Evolutionary conservation across 2,113 vertebrate genomes (phyloP).

Genomic region (Tragelaphus imberbis): DNA sequence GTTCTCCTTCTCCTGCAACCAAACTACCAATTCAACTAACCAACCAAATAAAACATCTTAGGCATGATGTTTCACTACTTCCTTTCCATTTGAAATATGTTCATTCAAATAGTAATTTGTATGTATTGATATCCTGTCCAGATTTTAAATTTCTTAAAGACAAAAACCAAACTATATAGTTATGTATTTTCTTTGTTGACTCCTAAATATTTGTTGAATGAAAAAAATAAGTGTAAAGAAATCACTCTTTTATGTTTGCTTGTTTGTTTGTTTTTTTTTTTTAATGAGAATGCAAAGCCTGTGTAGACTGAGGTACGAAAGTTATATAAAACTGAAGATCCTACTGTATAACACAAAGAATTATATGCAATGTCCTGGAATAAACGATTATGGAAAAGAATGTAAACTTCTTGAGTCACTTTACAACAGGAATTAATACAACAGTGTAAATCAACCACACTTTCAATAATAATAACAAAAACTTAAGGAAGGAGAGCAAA

Average conservation of each 20-base stretch:
- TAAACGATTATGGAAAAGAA: neutral
- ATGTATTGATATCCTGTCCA: neutral
- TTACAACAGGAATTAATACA: too few relatives aligned
- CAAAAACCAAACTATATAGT: neutral
- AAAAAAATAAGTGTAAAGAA: neutral
- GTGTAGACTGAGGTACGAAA: neutral
- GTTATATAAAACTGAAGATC: neutral
- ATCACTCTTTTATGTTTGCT: neutral
- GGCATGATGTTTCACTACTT: neutral
- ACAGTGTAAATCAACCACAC: too few relatives aligned
- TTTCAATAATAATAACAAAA: neutral
- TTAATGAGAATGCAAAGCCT: neutral
- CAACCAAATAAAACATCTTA: neutral
- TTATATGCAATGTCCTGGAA: neutral
- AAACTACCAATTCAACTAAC: neutral
- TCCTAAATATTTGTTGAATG: neutral
- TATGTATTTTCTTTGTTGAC: neutral
- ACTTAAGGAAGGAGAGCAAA: neutral
- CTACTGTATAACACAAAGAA: neutral
- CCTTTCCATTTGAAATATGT: neutral
- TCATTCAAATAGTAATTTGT: neutral
- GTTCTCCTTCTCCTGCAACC: neutral
- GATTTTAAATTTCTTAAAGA: neutral
- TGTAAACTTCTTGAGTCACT: too few relatives aligned
- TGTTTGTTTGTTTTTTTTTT: neutral